phyloP scores from a whole-genome alignment of 2,797 vertebrate genomes.

The Gorsachius magnificus region DNA sequence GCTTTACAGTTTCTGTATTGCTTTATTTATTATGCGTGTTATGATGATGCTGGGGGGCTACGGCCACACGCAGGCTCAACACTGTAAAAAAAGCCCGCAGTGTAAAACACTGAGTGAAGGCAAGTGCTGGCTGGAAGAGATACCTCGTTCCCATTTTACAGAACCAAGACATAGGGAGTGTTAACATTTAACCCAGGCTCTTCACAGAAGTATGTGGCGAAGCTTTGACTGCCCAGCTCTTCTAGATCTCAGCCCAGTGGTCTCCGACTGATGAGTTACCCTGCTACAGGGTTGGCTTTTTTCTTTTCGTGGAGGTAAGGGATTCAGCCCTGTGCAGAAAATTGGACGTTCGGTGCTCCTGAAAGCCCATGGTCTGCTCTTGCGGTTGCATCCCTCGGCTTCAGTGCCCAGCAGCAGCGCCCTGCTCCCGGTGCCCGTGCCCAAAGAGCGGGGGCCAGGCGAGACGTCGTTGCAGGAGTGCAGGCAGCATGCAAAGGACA shows the following conservation, averaged over 20 bases:
- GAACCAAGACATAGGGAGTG: background rate
- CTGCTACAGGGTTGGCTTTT: background rate
- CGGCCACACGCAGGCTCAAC: accelerated
- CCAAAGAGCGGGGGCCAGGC: accelerated
- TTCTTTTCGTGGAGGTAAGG: background rate
- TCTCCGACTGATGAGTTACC: background rate
- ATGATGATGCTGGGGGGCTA: background rate
- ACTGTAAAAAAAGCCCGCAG: background rate
- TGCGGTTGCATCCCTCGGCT: background rate
- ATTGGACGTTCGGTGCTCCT: background rate
- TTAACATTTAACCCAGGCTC: background rate
- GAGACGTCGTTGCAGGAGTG: background rate
- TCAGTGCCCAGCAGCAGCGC: background rate
- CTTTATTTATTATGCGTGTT: conserved; percentile 13
- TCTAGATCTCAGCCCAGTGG: background rate
- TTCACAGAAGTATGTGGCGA: background rate
- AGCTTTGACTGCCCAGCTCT: background rate
- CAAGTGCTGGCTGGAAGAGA: background rate
- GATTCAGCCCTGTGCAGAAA: background rate
- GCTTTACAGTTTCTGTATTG: conserved; percentile 8
- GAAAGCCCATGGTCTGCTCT: background rate
- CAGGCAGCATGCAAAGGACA: background rate
- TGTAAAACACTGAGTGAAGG: background rate
- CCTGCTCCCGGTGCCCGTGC: background rate
- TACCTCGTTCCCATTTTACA: background rate